Evolutionary conservation across 2,888 invertebrate genomes (phyloP).

Genomic region (Dorcus parallelipipedus): DNA sequence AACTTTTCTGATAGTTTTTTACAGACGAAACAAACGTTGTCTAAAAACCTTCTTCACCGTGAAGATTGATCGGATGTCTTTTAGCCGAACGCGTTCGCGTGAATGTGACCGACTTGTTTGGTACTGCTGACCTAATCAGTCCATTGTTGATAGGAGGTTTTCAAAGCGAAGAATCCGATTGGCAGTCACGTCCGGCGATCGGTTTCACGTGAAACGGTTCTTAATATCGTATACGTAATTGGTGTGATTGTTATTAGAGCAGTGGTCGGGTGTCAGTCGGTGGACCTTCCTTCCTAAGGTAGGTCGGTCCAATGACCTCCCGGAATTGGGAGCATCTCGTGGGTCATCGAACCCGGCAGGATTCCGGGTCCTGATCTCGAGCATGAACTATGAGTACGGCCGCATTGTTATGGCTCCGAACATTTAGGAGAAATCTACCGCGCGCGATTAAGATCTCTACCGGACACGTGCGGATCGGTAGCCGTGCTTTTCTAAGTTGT

Average conservation of each 20-base stretch:
- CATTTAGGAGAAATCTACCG: conserved; percentile 13
- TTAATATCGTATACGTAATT: neutral
- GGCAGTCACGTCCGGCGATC: too few relatives aligned
- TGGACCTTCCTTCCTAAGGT: conserved; percentile 11
- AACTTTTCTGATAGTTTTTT: too few relatives aligned
- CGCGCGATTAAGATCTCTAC: neutral
- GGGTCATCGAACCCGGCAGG: conserved; percentile 21
- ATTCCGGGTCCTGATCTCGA: conserved; percentile 23
- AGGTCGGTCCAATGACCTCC: conserved; percentile 25
- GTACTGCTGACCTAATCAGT: too few relatives aligned
- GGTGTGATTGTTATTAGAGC: conserved; percentile 15
- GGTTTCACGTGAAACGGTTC: too few relatives aligned
- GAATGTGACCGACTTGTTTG: too few relatives aligned
- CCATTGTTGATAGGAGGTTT: too few relatives aligned
- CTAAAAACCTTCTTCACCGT: too few relatives aligned
- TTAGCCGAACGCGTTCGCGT: too few relatives aligned
- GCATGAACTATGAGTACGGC: conserved; percentile 19
- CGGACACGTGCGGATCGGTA: neutral
- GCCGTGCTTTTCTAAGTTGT: too few relatives aligned
- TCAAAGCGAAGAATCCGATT: too few relatives aligned
- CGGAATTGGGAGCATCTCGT: conserved; percentile 25
- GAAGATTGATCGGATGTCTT: too few relatives aligned
- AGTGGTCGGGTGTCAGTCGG: conserved; percentile 8
- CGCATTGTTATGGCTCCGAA: conserved; percentile 16
- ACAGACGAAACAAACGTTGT: too few relatives aligned